Evolutionary conservation across 1,140 invertebrate genomes (phyloP).

Genomic region (Eulimnadia texana): DNA sequence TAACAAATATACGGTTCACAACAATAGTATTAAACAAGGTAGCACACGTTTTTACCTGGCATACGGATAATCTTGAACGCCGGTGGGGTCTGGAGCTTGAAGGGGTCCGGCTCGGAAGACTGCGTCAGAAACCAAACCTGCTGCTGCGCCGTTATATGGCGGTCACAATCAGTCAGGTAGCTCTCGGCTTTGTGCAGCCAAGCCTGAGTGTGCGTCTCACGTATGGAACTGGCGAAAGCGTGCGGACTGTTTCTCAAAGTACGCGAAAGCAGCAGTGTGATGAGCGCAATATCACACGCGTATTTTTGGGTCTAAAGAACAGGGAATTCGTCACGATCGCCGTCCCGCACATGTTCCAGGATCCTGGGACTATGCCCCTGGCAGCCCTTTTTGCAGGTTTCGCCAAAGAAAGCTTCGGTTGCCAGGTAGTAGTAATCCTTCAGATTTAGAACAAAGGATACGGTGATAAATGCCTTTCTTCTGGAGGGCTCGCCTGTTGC

Average conservation of each 20-base stretch:
- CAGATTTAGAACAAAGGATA: not conserved
- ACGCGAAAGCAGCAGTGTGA: not conserved
- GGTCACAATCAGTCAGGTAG: not conserved
- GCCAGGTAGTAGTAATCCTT: not conserved
- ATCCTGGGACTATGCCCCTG: not conserved
- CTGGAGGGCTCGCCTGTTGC: not conserved
- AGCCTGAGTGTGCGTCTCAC: not conserved
- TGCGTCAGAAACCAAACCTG: not conserved
- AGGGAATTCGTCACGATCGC: not conserved
- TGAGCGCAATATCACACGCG: conserved; percentile 4
- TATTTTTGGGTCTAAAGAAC: not conserved
- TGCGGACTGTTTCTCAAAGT: conserved; percentile 5
- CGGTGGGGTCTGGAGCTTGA: not conserved
- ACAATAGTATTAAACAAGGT: not conserved
- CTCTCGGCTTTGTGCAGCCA: not conserved
- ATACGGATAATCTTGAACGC: not conserved
- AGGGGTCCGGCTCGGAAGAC: not conserved
- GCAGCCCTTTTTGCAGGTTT: not conserved
- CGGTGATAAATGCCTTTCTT: conserved; percentile 9
- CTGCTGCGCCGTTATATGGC: not conserved
- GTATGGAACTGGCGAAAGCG: not conserved
- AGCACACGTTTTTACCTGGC: no score
- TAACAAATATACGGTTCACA: no score
- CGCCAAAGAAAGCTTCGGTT: not conserved
- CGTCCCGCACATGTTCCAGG: conserved; percentile 3